Base-by-base conservation (phyloP, 1,140 invertebrate genomes). In the Glomeris maerens region DNA sequence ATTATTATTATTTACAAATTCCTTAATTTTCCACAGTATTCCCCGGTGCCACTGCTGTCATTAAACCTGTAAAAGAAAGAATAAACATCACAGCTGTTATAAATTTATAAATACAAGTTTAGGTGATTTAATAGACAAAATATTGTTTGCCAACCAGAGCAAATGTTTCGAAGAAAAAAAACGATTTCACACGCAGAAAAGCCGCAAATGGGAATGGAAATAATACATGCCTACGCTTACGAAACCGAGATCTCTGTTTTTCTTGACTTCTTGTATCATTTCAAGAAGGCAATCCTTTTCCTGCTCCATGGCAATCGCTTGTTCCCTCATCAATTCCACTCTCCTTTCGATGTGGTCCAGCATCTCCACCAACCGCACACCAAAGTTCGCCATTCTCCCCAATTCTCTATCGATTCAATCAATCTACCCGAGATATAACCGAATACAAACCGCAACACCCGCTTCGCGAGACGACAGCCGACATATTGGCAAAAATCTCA, bases 261-360 rank as follows among this genome's bases (percentile, higher is more conserved):
- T 44, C 21, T 55, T 47, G 20, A 65, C 51, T 27, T 59, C 57
- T 47, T 54, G 56, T 17, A 66, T 44, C 7, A 60, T 62, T 20
- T 59, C 53, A 2, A 64, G 27, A 4, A 66, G 49, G 25, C 53
- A 51, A 26, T 61, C 56, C 31, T 59, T 60, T 49, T 66, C 64
- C 39, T 53, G 47, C 29, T 64, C 64, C 45, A 66, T 39, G 26
- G 59, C 54, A 21, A 39, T 22, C 14, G 64, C 64, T 14, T 52
- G 48, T 48, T 66, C 60, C 45, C 64, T 55, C 7, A 62, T 52
- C 38, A 54, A 40, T 27, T 57, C 47, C 31, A 60, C 47, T 5
- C 59, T 17, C 22, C 50, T 44, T 36, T 60, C 59, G 21, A 60
- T 36, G 23, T 52, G 55, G 50, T 60, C 59, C n/a, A 60, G 41